Evolutionary conservation across 2,888 invertebrate species (phyloP), one percentile per base, ranked within the genome.

Genomic region (Ceramica pisi): DNA sequence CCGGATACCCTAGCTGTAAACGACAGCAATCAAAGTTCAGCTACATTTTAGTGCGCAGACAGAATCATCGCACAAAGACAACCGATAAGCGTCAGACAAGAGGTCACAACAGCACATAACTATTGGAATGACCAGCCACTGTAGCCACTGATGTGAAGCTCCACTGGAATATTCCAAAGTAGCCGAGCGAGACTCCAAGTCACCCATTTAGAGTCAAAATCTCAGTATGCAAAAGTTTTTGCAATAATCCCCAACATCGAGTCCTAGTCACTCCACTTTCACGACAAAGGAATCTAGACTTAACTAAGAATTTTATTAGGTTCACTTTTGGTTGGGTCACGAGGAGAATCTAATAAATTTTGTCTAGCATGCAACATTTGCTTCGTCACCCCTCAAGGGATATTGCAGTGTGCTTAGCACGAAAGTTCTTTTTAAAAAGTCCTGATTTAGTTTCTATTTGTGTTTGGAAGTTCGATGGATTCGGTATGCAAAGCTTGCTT

Each of bases 351-450:
- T 87, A 89, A 88, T 90, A 89, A 91, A 91, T 91, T 91, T 90
- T 84, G 90, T 90, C 88, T 89, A 88, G 89, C 89, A 89, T 90
- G 90, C 91, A 90, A 89, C 91, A 90, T 90, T 90, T 89, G 88
- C 87, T 81, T 88, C 88, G 91, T 90, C 90, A 89, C 88, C 86
- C 87, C 90, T 89, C 86, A 64, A 88, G 90, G 89, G 89, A 90
- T 88, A 89, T 88, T 86, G 88, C 87, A 86, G 86, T 79, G 83
- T 79, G 82, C 85, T 86, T 83, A 84, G 84, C 79, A 69, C 70
- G 68, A 62, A 74, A 84, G 77, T 80, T 83, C 80, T 86, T 84
- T 83, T 72, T 21, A 56, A 75, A 82, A 83, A 84, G 77, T 83
- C 59, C 73, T 71, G 75, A 77, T 81, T 81, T 78, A 75, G 77